Base-by-base conservation (phyloP, 2,888 invertebrate genomes). In the Morinoia aosen region DNA sequence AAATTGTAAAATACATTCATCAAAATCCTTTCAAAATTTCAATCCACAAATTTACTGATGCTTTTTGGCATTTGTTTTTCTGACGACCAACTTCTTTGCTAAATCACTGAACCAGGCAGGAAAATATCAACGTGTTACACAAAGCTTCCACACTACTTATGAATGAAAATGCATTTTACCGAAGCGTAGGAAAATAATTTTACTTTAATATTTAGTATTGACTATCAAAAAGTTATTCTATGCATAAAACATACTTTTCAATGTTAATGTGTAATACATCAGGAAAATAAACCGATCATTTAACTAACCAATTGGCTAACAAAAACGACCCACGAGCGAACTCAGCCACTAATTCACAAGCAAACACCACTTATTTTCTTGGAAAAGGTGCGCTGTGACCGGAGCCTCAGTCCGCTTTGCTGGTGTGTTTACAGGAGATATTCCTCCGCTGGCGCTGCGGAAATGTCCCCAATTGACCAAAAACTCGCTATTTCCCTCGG, bases 401-500 rank as follows among this genome's bases (percentile, higher is more conserved):
- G 33, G 76, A 76, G 76, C 93, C 11, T 39, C 90, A 90, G 90
- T 40, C 40, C 40, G 90, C 39, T 93, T n/a, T 57, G 48, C 93
- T 93, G 57, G 93, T 57, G 93, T 93, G 93, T 93, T 93, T 93
- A 57, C 93, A 57, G 93, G n/a, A 48, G 93, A 93, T 93, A 93
- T 93, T 93, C 93, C 93, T 33, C n/a, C 56, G 93, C 93, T 57
- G 48, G 57, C 56, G 93, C 93, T 48, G 57, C 93, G 93, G 93
- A 93, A 93, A 93, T 93, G 93, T 93, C 93, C 56, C 93, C 93
- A 93, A 93, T 93, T 93, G 93, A 93, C 93, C 93, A 93, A 93
- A 93, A 93, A 93, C 93, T 93, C 93, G 93, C 93, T 48, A 93
- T 93, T 93, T 93, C 93, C 93, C 93, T 93, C 93, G 58, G 93